Evolutionary conservation across 1,140 invertebrate genomes (phyloP), one percentile per base, ranked within the genome.

Genomic region (Bombus waltoni): DNA sequence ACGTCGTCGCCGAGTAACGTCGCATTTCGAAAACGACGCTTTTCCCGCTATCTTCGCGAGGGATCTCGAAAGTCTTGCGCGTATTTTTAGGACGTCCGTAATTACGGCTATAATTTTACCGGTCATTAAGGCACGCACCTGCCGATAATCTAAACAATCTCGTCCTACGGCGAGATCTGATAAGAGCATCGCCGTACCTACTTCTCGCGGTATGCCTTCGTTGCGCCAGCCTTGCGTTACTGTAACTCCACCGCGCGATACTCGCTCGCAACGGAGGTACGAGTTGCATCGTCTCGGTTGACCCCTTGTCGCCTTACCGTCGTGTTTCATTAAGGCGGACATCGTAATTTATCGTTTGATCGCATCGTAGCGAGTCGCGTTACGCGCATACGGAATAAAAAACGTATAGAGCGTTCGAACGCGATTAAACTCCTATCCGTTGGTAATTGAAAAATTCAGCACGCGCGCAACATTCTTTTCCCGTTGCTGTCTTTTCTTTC

Each of bases 121-220:
- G 77, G 87, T 90, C 88, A 88, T 90, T 90, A 90, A 88, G 77
- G 83, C 70, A 76, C 86, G 83, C 89, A 90, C 83, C 89, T 90
- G 89, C 89, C 87, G 83, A 90, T 90, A 90, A 90, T 90, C 86
- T 90, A 88, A 85, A 57, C 87, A 90, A 90, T 90, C 87, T 85
- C 75, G 79, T 62, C 70, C 68, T 83, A 78, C 76, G 57, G 32
- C 13, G n/a, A 77, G 78, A 90, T 90, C 83, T 86, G 89, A 90
- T 90, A 90, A 78, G 35, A 42, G 40, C 88, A 85, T 57, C 83
- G 42, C 70, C 87, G 89, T 84, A 68, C 18, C 4, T 59, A 83
- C 82, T 70, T 62, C 44, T 22, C 76, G 83, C 32, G 13, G 72
- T 72, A 40, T 76, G 40, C 38, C 42, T 74, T 86, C 84, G n/a